These are phyloP conservation scores for Rhyzopertha dominica DNA, from an alignment of 1,140 invertebrate genomes.

Conservation along the genomic window DNA sequence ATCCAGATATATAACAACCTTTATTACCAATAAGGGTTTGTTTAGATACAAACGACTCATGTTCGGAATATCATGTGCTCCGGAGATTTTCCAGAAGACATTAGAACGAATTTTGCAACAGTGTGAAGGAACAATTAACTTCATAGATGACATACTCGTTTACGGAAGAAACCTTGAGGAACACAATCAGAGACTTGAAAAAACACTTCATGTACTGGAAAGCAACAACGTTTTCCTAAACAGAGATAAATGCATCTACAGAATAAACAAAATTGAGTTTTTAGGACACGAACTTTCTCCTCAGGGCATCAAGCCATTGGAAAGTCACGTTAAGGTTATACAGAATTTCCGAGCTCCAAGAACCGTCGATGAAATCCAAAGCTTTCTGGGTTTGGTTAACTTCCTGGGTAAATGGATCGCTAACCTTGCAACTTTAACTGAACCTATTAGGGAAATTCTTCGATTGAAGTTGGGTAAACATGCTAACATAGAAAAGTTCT, in stretches of 20 bases:
- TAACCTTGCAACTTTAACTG: conserved; percentile 30
- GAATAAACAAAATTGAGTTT: conserved; percentile 6
- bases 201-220: conserved; percentile 10
- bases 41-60: conserved; percentile 42
- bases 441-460: conserved; percentile 31
- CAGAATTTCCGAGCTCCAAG: conserved; percentile 20
- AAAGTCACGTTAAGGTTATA: conserved; percentile 10
- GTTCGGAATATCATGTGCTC: conserved; percentile 36
- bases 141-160: conserved; percentile 19
- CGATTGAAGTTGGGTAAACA: conserved; percentile 16
- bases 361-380: conserved; percentile 32
- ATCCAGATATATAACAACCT: conserved; percentile 24
- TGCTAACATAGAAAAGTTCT: neutral
- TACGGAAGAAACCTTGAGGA: conserved; percentile 13
- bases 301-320: neutral
- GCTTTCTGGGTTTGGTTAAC: conserved; percentile 22
- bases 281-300: neutral
- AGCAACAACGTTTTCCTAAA: conserved; percentile 27
- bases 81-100: conserved; percentile 44
- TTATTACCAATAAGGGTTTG: conserved; percentile 38
- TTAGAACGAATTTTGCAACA: conserved; percentile 33
- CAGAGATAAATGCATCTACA: conserved; percentile 25
- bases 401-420: conserved; percentile 35
- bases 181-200: conserved; percentile 10
- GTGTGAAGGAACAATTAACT: conserved; percentile 20